Percentiles rank a stretch among this genome's conserved stretches.
These are phyloP conservation scores for Vulpes vulpes DNA, from an alignment of 2,113 vertebrate genomes.

Conservation along the genomic window DNA sequence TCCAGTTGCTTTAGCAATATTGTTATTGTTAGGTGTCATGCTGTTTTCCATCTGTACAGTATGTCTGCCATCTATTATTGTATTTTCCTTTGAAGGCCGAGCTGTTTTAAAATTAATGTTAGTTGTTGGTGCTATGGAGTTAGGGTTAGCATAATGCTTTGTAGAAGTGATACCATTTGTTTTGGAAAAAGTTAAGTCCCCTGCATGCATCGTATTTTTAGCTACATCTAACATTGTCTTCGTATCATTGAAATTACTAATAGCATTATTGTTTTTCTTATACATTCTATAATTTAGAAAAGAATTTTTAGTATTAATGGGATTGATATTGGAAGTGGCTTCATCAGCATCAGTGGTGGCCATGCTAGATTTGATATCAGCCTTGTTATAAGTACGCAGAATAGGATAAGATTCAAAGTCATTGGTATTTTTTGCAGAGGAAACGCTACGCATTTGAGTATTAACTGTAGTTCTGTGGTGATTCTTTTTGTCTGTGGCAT, in stretches of 20 bases:
- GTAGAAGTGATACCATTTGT: neutral
- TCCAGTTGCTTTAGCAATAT: neutral
- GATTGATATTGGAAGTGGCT: neutral
- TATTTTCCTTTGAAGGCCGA: neutral
- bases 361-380: neutral
- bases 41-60: neutral
- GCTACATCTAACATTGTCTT: neutral
- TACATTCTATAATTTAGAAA: constrained; percentile 8
- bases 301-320: neutral
- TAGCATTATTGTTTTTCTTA: neutral
- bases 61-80: neutral
- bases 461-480: neutral
- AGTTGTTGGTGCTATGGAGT: neutral
- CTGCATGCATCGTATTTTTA: neutral
- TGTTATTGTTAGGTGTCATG: neutral
- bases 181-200: neutral
- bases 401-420: neutral
- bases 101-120: constrained; percentile 5
- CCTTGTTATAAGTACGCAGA: neutral
- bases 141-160: neutral
- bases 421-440: neutral
- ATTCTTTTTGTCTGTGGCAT: neutral
- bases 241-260: neutral
- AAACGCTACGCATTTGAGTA: neutral
- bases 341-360: neutral